A percentile compares a stretch with the other conserved stretches of the same genome.
These are phyloP conservation scores for Macrostomum lignano DNA, from an alignment of 1,140 invertebrate species.

Conservation along the genomic window DNA sequence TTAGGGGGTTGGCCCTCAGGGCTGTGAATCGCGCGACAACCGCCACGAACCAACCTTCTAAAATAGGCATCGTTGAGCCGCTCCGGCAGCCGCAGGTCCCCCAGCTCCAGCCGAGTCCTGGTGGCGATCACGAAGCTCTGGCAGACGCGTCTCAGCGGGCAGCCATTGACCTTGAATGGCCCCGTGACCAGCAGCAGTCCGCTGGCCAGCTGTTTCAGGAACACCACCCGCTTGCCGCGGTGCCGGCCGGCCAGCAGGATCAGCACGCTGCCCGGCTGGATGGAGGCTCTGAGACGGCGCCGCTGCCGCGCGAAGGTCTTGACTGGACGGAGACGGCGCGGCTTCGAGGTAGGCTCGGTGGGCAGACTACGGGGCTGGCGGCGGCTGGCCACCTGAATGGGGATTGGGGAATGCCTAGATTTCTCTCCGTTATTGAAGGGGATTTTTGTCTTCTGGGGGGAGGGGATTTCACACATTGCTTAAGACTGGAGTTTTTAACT, in stretches of 20 bases:
- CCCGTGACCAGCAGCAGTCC: constrained; percentile 75
- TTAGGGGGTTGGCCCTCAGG: too few species aligned
- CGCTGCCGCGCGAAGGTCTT: constrained; percentile 47
- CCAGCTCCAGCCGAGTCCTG: constrained; percentile 54
- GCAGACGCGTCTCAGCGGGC: constrained; percentile 67
- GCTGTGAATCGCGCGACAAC: too few species aligned
- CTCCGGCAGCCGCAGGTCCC: constrained; percentile 46
- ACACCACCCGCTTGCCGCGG: constrained; percentile 47
- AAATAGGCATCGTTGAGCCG: constrained; percentile 74
- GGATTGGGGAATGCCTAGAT: too few species aligned
- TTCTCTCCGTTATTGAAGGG: too few species aligned
- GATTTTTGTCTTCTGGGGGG: too few species aligned
- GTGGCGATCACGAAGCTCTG: constrained; percentile 86
- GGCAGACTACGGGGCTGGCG: too few species aligned
- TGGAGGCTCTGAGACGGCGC: constrained; percentile 39
- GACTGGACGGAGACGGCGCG: too few species aligned
- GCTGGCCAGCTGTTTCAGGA: constrained; percentile 53
- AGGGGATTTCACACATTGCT: too few species aligned
- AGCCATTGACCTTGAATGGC: constrained; percentile 55
- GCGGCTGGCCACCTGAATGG: too few species aligned
- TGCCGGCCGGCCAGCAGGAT: constrained; percentile 75
- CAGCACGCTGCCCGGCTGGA: constrained; percentile 62
- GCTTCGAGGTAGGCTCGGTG: too few species aligned
- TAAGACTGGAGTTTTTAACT: too few species aligned
- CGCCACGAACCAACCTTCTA: too few species aligned